Evolutionary conservation across 2,888 invertebrate species (phyloP).

Genomic region (Tricholauxania praeusta): DNA sequence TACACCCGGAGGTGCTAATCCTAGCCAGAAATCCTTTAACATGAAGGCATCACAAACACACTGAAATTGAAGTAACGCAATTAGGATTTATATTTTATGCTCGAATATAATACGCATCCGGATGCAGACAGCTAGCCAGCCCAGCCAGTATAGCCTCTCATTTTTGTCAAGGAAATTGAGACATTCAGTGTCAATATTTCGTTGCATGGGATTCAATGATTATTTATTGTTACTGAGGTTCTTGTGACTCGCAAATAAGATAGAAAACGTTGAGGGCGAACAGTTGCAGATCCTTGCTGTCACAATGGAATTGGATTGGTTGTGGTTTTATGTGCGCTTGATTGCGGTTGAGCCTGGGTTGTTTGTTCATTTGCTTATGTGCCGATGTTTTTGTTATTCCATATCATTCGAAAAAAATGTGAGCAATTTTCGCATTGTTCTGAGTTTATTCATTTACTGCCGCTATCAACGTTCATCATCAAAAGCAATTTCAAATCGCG

Average conservation of each 20-base stretch:
- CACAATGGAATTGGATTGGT: conserved; percentile 56
- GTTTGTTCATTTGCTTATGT: conserved; percentile 6
- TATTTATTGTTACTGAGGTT: neutral
- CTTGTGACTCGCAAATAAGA: neutral
- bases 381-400: conserved; percentile 14
- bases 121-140: neutral
- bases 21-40: conserved; percentile 50
- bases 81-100: conserved; percentile 19
- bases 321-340: conserved; percentile 47
- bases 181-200: too few relatives aligned
- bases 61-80: conserved; percentile 34
- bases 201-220: too few relatives aligned
- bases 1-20: conserved; percentile 53
- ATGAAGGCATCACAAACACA: conserved; percentile 37
- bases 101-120: neutral
- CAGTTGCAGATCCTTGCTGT: neutral
- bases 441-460: too few relatives aligned
- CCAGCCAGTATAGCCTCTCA: neutral
- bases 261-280: neutral
- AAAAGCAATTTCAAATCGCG: too few relatives aligned
- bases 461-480: too few relatives aligned
- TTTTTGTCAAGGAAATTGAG: too few relatives aligned
- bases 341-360: conserved; percentile 39
- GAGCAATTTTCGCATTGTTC: neutral
- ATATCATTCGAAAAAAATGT: conserved; percentile 3